Evolutionary conservation across 2,113 vertebrate genomes (phyloP), one percentile per base, ranked within the genome.

Genomic region (Periophthalmus modestus): DNA sequence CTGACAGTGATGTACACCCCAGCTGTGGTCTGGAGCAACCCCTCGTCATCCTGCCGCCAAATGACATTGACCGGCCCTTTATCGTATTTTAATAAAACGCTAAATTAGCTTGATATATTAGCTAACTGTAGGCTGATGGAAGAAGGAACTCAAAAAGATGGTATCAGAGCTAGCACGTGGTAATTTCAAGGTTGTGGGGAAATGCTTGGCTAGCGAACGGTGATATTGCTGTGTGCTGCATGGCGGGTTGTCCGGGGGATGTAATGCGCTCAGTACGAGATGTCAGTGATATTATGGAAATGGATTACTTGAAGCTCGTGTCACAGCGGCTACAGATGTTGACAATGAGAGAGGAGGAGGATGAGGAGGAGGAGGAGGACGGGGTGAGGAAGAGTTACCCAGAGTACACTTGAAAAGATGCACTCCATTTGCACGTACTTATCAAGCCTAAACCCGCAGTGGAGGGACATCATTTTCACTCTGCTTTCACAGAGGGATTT

Each of bases 291-390:
- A 87, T 82, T 85, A 86, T 85, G 79, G 78, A 79, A 88, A 89
- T 88, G 83, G 84, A 89, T 91, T 84, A 89, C 90, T 83, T 83
- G 78, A 82, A 89, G 83, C 90, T 86, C 71, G 81, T 84, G 84
- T 88, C 85, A 82, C 75, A 57, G 76, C 69, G 74, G 71, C 75
- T 78, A 82, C 90, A 88, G 83, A 85, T 90, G 87, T 82, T 82
- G 70, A 69, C 52, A 9, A 19, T 6, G n/a, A 23, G 72, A 33
- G 58, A 47, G 62, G 16, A 63, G 68, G 46, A 65, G 68, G 39
- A 43, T 16, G 50, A 19, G 5, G 21, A 72, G 48, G 21, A 48
- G 48, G n/a, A n/a, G n/a, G n/a, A n/a, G n/a, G n/a, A n/a, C n/a
- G 55, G 43, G 57, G 11, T 13, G 12, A 33, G 66, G 72, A 85